Evolutionary conservation across 2,888 invertebrate genomes (phyloP).

Genomic region (Parnassius mnemosyne): DNA sequence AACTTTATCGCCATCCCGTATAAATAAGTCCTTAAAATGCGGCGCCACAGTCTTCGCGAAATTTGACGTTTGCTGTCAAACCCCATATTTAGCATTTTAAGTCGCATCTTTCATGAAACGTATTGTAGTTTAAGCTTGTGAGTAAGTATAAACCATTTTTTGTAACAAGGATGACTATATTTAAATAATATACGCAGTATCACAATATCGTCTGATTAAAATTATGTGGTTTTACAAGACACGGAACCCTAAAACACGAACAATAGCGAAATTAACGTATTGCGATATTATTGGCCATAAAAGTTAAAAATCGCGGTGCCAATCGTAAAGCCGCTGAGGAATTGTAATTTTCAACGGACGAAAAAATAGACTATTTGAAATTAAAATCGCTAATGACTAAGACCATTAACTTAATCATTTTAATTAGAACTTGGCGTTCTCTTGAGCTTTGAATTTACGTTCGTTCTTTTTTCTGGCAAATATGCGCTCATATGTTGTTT

Average conservation of each 20-base stretch:
- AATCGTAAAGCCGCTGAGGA: conserved; percentile 58
- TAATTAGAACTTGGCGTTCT: conserved; percentile 73
- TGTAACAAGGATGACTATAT: no score
- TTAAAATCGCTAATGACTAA: conserved; percentile 81
- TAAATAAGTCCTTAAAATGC: no score
- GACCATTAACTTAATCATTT: conserved; percentile 81
- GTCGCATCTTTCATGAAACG: no score
- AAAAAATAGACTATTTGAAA: conserved; percentile 67
- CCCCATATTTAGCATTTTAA: no score
- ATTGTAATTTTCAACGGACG: conserved; percentile 61
- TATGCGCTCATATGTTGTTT: conserved; percentile 2
- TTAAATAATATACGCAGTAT: no score
- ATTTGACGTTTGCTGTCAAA: no score
- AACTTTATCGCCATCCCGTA: no score
- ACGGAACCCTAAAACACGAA: conserved; percentile 34
- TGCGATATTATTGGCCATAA: conserved; percentile 51
- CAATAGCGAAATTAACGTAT: conserved; percentile 46
- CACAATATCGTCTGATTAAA: background rate
- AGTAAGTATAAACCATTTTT: no score
- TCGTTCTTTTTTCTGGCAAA: conserved; percentile 7
- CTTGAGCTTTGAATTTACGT: conserved; percentile 6
- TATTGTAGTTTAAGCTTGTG: no score
- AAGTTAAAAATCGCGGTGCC: conserved; percentile 48
- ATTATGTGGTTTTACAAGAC: background rate
- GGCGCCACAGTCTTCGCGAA: no score